Evolutionary conservation across 2,113 vertebrate genomes (phyloP), one percentile per base, ranked within the genome.

Genomic region (Corythornis vintsioides): DNA sequence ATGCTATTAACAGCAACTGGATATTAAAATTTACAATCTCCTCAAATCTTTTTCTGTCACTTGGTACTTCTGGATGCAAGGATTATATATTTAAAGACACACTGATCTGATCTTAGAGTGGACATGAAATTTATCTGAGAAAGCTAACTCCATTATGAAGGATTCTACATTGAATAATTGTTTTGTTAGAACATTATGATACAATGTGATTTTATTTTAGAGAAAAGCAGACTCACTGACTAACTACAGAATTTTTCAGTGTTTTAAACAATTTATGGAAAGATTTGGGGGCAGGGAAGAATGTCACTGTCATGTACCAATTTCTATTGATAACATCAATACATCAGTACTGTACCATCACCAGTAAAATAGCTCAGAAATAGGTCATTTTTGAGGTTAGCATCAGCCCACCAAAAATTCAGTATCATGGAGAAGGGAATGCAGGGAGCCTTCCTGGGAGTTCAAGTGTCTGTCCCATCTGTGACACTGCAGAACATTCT

Each of bases 11-110:
- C 53, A 82, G 86, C 38, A 88, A 79, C 7, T 64, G 15, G n/a
- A 84, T 87, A 85, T 85, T 92, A 89, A 95, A 82, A 91, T 83
- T 40, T 83, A 83, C 28, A 59, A 22, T 57, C 33, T 82, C 59
- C 70, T 90, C 38, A 48, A 42, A 69, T 67, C 38, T 43, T 93
- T 84, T 75, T 33, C 45, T 65, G 55, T 73, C 89, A 85, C 74
- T 60, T 65, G 15, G 50, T 79, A 83, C 80, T 91, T 95, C 83
- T 85, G 31, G 77, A 85, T 50, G 33, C 71, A 75, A 55, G 48
- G 56, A 70, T 70, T 73, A 73, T 21, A 5, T 19, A 84, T 79
- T 84, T 76, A 73, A 89, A 88, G 70, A 82, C 28, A 56, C 29
- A 43, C 14, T 55, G 55, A 78, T 83, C 40, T 90, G 73, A 74